Percentiles rank a stretch among this genome's conserved stretches.
Evolutionary conservation across 2,888 invertebrate genomes (phyloP).

Genomic region (Orthonychiurus folsomi): DNA sequence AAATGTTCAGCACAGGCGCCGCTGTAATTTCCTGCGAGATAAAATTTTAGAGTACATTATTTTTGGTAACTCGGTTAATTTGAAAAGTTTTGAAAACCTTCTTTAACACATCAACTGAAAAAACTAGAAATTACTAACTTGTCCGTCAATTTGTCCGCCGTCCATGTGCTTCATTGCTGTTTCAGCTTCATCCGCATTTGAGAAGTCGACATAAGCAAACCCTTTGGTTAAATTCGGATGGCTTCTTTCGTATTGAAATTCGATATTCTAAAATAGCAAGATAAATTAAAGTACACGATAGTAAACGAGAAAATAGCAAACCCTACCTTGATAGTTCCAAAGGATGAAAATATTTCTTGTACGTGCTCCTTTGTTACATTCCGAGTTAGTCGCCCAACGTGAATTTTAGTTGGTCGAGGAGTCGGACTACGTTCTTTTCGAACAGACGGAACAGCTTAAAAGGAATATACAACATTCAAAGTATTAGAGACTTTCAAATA

Average conservation of each 20-base stretch:
- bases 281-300: slow-evolving; percentile 2
- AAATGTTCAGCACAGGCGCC: slow-evolving; percentile 71
- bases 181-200: slow-evolving; percentile 87
- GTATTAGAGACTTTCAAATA: slow-evolving; percentile 1
- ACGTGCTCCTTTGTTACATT: slow-evolving; percentile 71
- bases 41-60: no score
- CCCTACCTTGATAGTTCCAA: slow-evolving; percentile 38
- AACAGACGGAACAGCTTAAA: slow-evolving; percentile 16
- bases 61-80: slow-evolving; percentile 1
- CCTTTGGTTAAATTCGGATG: slow-evolving; percentile 85
- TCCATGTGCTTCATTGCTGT: slow-evolving; percentile 99
- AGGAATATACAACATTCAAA: no score
- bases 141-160: slow-evolving; percentile 56
- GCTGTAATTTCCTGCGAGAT: slow-evolving; percentile 75
- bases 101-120: not conserved
- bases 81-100: not conserved
- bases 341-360: slow-evolving; percentile 45
- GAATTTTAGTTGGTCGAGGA: slow-evolving; percentile 84
- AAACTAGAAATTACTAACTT: slow-evolving; percentile 19
- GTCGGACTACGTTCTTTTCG: slow-evolving; percentile 74
- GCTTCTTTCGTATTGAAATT: slow-evolving; percentile 77
- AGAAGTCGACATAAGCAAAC: slow-evolving; percentile 91
- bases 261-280: slow-evolving; percentile 65
- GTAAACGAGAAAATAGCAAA: not conserved
- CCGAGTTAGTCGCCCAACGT: slow-evolving; percentile 81